Conservation (phyloP, 53 echinoderm and acorn worm genomes). For the Luidia sarsii region DNA sequence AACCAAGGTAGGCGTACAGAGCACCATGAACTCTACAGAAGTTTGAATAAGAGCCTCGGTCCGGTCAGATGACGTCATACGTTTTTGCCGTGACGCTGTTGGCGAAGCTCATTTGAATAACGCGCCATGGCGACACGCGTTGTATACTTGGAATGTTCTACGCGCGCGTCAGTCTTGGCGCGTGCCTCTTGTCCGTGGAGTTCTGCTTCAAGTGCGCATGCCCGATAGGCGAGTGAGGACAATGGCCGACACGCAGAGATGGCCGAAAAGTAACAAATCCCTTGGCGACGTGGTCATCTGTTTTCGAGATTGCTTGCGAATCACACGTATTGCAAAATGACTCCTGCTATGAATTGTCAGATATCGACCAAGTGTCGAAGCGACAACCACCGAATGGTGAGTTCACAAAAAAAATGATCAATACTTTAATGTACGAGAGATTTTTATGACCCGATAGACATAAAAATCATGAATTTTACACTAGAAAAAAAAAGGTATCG, state of each 20-base stretch:
- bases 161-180: too few relatives aligned
- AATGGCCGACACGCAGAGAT: constrained; percentile 7
- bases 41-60: too few relatives aligned
- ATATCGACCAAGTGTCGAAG: not conserved
- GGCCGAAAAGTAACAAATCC: not conserved
- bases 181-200: not conserved
- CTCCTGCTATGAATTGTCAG: not conserved
- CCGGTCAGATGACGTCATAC: too few relatives aligned
- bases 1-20: too few relatives aligned
- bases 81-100: too few relatives aligned
- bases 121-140: too few relatives aligned
- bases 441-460: not conserved
- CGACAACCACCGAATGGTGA: constrained; percentile 25
- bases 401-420: not conserved
- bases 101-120: too few relatives aligned
- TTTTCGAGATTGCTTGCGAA: not conserved
- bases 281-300: not conserved
- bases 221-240: not conserved
- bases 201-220: constrained; percentile 10
- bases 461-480: not conserved
- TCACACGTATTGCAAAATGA: constrained; percentile 13
- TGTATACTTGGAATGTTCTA: too few relatives aligned
- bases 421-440: not conserved
- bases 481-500: not conserved
- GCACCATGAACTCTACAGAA: too few relatives aligned